Percentiles rank a stretch among this genome's conserved stretches.
These are phyloP conservation scores for Drosophila nikananu DNA, from an alignment of 1,140 invertebrate genomes.

Conservation along the genomic window DNA sequence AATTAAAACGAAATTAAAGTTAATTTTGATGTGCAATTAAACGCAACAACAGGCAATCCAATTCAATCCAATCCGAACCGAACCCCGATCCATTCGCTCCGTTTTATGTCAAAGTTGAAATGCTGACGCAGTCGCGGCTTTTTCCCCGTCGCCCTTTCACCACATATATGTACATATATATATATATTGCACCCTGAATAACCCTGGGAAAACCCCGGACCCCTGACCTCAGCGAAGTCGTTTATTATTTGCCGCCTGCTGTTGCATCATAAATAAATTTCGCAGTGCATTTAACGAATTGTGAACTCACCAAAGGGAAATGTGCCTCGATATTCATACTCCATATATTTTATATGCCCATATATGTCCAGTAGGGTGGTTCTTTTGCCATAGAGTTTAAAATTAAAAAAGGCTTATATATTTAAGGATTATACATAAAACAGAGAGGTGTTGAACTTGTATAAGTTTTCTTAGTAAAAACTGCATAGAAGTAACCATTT, in stretches of 20 bases:
- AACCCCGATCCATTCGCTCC: conserved; percentile 6
- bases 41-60: conserved; percentile 19
- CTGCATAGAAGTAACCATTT: not conserved
- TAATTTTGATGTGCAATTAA: conserved; percentile 78
- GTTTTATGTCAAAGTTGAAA: conserved; percentile 40
- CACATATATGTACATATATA: too few species aligned
- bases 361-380: conserved; percentile 13
- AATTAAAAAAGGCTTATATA: not conserved
- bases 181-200: not conserved
- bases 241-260: conserved; percentile 75
- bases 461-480: not conserved
- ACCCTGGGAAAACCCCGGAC: not conserved
- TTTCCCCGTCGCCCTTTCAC: not conserved
- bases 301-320: conserved; percentile 48
- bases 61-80: not conserved
- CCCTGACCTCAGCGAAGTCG: conserved; percentile 50
- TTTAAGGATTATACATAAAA: not conserved
- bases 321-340: conserved; percentile 42
- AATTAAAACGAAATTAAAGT: conserved; percentile 79
- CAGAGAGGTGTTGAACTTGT: not conserved
- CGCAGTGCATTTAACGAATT: conserved; percentile 81
- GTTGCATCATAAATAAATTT: conserved; percentile 79
- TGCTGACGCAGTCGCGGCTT: conserved; percentile 47
- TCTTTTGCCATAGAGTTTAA: not conserved
- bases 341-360: conserved; percentile 10